phyloP scores from a whole-genome alignment of 2,797 vertebrate species.

The Diplodus sargus region DNA sequence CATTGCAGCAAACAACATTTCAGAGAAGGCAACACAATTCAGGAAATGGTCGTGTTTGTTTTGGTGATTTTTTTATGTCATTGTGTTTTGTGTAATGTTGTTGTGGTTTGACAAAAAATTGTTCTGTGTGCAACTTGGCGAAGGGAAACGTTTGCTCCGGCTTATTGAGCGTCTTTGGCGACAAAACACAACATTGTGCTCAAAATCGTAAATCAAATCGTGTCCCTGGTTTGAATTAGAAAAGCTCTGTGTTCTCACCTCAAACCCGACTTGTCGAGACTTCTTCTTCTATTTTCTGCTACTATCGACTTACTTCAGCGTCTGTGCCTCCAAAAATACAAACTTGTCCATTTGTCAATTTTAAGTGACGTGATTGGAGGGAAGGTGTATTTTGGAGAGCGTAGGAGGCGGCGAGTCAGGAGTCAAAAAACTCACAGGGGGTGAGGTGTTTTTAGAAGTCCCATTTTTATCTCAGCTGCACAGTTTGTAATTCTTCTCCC shows the following conservation, averaged over 20 bases:
- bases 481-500: conserved; percentile 51
- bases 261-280: conserved; percentile 2
- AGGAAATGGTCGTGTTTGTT: too few relatives aligned
- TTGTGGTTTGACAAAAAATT: too few relatives aligned
- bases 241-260: conserved; percentile 9
- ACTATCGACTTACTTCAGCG: neutral
- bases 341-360: conserved; percentile 59
- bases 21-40: too few relatives aligned
- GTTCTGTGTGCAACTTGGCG: too few relatives aligned
- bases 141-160: too few relatives aligned
- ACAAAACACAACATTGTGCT: too few relatives aligned
- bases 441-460: conserved; percentile 70
- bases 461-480: conserved; percentile 74
- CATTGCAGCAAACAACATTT: too few relatives aligned
- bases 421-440: conserved; percentile 70
- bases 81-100: too few relatives aligned
- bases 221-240: conserved; percentile 3
- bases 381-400: conserved; percentile 66
- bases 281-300: neutral
- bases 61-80: too few relatives aligned
- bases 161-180: too few relatives aligned
- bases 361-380: conserved; percentile 62
- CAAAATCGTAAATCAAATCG: too few relatives aligned
- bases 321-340: conserved; percentile 37
- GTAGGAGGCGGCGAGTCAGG: conserved; percentile 71